Base-by-base conservation (phyloP, 92 coral and sea anemone species). In the Parazoanthus atlanticus region DNA sequence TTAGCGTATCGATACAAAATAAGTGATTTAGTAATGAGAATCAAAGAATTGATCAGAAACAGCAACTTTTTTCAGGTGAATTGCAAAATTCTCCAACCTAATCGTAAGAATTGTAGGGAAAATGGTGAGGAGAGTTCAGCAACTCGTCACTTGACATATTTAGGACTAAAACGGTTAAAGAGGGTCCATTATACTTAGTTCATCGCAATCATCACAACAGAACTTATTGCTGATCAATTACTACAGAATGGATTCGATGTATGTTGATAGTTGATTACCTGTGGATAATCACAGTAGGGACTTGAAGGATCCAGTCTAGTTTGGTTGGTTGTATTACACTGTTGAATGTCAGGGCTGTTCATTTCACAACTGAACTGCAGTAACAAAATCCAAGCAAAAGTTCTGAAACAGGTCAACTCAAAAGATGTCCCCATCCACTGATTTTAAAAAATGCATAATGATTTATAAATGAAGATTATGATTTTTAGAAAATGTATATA, bases 271-370 rank as follows among this genome's bases (percentile, higher is more conserved):
- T 1, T 80, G 46, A 56, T 29, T 91, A 91, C 93, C 87, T 91
- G 93, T 43, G 93, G 93, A 75, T 86, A 91, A 19, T 88, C 93
- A 76, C 93, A 91, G 21, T 87, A 80, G 3, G 85, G 85, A 8
- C 80, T 70, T 16, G 80, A 64, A 5, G 89, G 93, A 73, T 54
- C 69, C 65, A 82, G 76, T 40, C 17, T 80, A 5, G 77, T 84
- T 28, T 46, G n/a, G 33, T 46, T 84, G 12, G 87, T 84, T 28
- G 65, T 13, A 28, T 84, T 84, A 25, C 87, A 84, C 64, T 43
- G 64, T 2, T 26, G 26, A 76, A 64, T 78, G 29, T 46, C 38
- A 40, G 87, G 77, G 28, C 66, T 49, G 40, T 19, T 46, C 28
- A 70, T 13, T 16, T 84, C 66, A 84, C 87, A 84, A 47, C 29